phyloP scores from a whole-genome alignment of 1,140 invertebrate species.

The Leptonema lineaticorne region DNA sequence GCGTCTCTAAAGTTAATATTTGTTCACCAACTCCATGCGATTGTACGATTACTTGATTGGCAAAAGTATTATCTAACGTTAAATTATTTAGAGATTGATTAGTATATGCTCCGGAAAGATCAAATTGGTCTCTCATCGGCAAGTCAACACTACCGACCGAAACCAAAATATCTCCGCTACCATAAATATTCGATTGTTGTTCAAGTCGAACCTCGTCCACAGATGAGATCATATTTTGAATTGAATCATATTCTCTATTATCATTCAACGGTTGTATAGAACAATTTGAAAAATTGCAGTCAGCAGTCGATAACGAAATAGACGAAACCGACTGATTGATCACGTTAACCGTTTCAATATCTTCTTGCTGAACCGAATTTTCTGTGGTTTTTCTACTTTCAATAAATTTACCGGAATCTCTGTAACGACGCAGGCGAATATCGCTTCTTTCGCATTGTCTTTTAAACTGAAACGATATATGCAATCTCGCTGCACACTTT shows the following conservation, averaged over 20 bases:
- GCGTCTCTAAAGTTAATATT: constrained; percentile 32
- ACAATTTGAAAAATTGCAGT: constrained; percentile 21
- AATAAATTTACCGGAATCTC: constrained; percentile 34
- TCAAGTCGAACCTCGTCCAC: constrained; percentile 22
- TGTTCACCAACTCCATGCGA: constrained; percentile 22
- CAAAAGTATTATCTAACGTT: constrained; percentile 31
- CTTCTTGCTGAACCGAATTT: constrained; percentile 16
- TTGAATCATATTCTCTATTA: constrained; percentile 31
- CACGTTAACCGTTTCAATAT: neutral
- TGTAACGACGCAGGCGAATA: constrained; percentile 46
- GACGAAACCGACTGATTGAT: neutral
- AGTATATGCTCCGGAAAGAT: constrained; percentile 26
- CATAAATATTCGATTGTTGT: constrained; percentile 30
- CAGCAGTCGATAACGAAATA: neutral
- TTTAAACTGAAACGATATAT: constrained; percentile 53
- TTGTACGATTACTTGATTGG: constrained; percentile 13
- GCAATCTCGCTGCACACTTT: constrained; percentile 51
- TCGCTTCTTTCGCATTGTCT: constrained; percentile 51
- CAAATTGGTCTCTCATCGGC: constrained; percentile 27
- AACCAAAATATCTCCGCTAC: constrained; percentile 31
- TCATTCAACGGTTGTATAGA: constrained; percentile 12
- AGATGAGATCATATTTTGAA: constrained; percentile 18
- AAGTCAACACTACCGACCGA: constrained; percentile 34
- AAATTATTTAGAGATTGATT: constrained; percentile 27
- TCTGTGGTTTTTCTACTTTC: constrained; percentile 28